Evolutionary conservation across 1,140 invertebrate species (phyloP).

Genomic region (Gonioctena quinquepunctata): DNA sequence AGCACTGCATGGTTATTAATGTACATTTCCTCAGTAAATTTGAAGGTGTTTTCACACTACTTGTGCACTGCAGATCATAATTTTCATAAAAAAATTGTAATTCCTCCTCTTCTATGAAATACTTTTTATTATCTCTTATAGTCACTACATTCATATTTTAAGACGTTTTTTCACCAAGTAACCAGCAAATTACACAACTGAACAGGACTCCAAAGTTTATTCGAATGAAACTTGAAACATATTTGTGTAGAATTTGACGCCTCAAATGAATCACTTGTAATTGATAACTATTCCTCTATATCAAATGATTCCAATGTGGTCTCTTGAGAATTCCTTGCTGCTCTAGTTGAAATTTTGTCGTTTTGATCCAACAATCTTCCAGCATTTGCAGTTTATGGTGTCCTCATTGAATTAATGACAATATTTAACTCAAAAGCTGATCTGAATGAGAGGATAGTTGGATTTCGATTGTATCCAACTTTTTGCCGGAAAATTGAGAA

Average conservation of each 20-base stretch:
- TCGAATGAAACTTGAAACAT: too few species aligned
- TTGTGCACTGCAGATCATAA: background rate
- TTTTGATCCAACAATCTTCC: background rate
- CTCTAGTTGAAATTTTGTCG: too few species aligned
- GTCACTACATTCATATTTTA: background rate
- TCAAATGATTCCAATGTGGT: background rate
- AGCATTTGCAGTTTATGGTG: conserved; percentile 6
- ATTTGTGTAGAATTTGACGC: background rate
- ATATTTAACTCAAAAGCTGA: background rate
- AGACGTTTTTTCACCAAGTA: background rate
- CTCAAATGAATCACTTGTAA: too few species aligned
- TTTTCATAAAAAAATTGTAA: background rate
- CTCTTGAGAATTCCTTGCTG: background rate
- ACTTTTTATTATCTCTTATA: background rate
- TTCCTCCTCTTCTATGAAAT: background rate
- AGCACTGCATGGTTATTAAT: too few species aligned
- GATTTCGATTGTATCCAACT: conserved; percentile 21
- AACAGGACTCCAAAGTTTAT: background rate
- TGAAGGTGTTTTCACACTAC: background rate
- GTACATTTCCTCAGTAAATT: background rate
- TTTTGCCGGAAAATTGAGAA: conserved; percentile 19
- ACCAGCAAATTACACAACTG: background rate
- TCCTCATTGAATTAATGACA: background rate
- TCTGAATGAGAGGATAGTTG: conserved; percentile 15
- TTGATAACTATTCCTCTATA: too few species aligned